phyloP scores from a whole-genome alignment of 1,140 invertebrate species.

The Helicoverpa zea region DNA sequence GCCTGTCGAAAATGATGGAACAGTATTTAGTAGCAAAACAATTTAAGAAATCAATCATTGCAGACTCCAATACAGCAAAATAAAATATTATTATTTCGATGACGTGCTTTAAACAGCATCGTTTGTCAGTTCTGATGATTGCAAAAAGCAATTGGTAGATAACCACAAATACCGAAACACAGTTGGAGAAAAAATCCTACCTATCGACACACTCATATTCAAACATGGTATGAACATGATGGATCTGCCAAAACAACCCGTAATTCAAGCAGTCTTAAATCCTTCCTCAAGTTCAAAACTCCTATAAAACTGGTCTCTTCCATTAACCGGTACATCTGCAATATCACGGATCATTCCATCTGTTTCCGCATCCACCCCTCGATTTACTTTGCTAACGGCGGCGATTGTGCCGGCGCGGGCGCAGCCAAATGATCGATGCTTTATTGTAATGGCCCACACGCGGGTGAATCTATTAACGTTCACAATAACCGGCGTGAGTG shows the following conservation, averaged over 20 bases:
- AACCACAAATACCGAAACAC: too few relatives aligned
- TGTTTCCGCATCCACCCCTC: constrained; percentile 70
- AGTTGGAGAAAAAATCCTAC: too few relatives aligned
- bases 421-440: constrained; percentile 59
- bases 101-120: too few relatives aligned
- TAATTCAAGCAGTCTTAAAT: background rate
- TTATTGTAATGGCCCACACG: constrained; percentile 66
- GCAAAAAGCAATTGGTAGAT: too few relatives aligned
- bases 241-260: too few relatives aligned
- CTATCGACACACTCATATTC: too few relatives aligned
- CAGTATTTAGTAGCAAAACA: background rate
- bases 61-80: background rate
- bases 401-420: constrained; percentile 60
- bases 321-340: constrained; percentile 54
- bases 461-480: constrained; percentile 53
- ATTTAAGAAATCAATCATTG: constrained; percentile 2
- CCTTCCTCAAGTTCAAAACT: background rate
- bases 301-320: background rate
- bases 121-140: too few relatives aligned
- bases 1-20: constrained; percentile 1
- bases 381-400: constrained; percentile 72
- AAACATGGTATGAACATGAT: too few relatives aligned
- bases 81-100: too few relatives aligned
- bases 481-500: constrained; percentile 20
- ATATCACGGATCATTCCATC: constrained; percentile 53